A percentile compares a stretch with the other conserved stretches of the same genome.
Conservation (phyloP, 2,888 invertebrate genomes). For the Pyralis farinalis region DNA sequence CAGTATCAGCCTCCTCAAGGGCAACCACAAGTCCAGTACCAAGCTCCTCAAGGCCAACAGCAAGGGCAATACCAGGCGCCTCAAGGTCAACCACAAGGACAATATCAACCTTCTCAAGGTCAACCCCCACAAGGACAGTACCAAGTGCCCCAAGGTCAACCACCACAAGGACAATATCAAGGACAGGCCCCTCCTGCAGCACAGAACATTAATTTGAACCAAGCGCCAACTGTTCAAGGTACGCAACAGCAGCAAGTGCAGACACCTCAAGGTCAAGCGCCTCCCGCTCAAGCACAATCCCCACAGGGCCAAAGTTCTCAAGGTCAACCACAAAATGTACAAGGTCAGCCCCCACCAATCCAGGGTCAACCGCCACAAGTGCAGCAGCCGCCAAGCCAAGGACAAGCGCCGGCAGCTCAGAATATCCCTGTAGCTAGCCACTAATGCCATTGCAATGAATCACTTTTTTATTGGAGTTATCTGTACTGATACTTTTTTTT, state of each 20-base stretch:
- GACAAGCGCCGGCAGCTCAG: not conserved
- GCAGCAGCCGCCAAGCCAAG: conserved; percentile 1
- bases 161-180: not conserved
- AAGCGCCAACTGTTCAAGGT: not conserved
- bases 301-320: not conserved
- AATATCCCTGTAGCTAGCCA: not conserved
- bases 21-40: conserved; percentile 17
- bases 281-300: conserved; percentile 8
- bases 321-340: not conserved
- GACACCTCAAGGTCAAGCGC: conserved; percentile 9
- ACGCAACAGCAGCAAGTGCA: not conserved
- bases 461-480: not conserved
- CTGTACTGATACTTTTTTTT: not conserved
- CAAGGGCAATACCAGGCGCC: conserved; percentile 19
- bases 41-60: conserved; percentile 22
- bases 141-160: conserved; percentile 23
- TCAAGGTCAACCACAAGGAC: conserved; percentile 11
- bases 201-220: conserved; percentile 1
- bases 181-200: not conserved
- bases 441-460: not conserved
- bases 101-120: conserved; percentile 9
- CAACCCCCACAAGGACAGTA: conserved; percentile 13
- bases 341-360: not conserved
- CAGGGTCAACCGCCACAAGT: conserved; percentile 3
- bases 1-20: conserved; percentile 21